Percentiles rank a stretch among this genome's conserved stretches.
Evolutionary conservation across 2,113 vertebrate genomes (phyloP).

Genomic region (Pseudolaguvia tuberculata): DNA sequence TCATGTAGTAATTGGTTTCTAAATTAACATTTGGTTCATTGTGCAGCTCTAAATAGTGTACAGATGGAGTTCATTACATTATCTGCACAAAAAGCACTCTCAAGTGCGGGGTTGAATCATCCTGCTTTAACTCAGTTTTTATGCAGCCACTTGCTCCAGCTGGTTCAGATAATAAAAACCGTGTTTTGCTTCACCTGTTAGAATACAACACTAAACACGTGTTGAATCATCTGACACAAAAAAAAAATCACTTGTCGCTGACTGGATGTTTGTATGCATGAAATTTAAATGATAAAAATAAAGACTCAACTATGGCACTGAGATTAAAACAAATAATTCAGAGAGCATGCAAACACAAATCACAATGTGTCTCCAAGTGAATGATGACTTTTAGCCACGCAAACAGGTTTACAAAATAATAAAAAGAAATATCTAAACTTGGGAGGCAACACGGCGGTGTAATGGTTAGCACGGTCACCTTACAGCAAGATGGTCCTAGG

Average conservation of each 20-base stretch:
- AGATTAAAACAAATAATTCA: conserved; percentile 16
- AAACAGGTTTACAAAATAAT: too few relatives aligned
- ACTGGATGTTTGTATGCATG: background rate
- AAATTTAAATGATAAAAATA: background rate
- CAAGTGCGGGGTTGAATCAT: background rate
- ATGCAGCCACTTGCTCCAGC: conserved; percentile 7
- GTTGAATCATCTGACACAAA: background rate
- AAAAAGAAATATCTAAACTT: too few relatives aligned
- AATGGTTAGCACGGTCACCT: too few relatives aligned
- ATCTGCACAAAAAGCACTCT: background rate
- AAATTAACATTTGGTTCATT: background rate
- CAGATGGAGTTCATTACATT: background rate
- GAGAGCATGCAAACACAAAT: conserved; percentile 4
- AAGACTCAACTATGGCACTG: background rate
- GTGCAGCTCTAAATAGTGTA: background rate
- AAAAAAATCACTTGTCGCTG: background rate
- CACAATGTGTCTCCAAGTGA: background rate
- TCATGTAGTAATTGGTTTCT: background rate
- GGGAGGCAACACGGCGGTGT: too few relatives aligned
- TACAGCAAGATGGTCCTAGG: too few relatives aligned
- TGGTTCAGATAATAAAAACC: background rate
- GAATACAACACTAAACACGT: background rate
- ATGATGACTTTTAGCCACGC: conserved; percentile 29
- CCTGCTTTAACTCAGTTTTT: background rate
- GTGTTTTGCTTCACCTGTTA: background rate